These are phyloP conservation scores for Hyposoter dolosus DNA, from an alignment of 2,888 invertebrate species.

Conservation along the genomic window DNA sequence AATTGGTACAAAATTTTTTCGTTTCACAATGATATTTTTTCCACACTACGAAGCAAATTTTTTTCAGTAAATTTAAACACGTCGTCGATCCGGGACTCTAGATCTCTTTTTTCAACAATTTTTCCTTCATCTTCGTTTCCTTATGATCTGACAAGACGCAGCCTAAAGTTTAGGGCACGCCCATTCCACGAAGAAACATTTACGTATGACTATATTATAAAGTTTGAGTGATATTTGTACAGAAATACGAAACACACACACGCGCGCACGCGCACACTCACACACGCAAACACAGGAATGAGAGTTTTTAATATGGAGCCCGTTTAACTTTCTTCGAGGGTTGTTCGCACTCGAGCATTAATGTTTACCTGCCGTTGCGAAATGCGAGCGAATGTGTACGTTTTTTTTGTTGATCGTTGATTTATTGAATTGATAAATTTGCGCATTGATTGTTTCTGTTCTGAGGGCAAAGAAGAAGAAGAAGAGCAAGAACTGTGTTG, in stretches of 20 bases:
- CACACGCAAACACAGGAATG: background rate
- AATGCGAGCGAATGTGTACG: slow-evolving; percentile 70
- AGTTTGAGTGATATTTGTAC: slow-evolving; percentile 35
- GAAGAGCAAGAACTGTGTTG: slow-evolving; percentile 50
- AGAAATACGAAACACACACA: slow-evolving; percentile 12
- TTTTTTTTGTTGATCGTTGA: slow-evolving; percentile 74
- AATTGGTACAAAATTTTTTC: slow-evolving; percentile 24
- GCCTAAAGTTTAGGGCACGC: slow-evolving; percentile 70
- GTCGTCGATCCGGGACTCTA: slow-evolving; percentile 29
- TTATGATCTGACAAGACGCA: slow-evolving; percentile 70
- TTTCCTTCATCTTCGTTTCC: slow-evolving; percentile 56
- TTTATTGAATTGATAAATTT: slow-evolving; percentile 70
- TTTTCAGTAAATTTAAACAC: too few relatives aligned
- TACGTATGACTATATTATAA: slow-evolving; percentile 43
- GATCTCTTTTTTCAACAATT: slow-evolving; percentile 54
- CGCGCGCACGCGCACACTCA: background rate
- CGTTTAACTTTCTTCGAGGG: slow-evolving; percentile 51
- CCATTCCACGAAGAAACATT: slow-evolving; percentile 68
- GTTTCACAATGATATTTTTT: too few relatives aligned
- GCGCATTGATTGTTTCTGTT: slow-evolving; percentile 68
- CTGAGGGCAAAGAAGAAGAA: slow-evolving; percentile 25
- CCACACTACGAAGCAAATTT: too few relatives aligned
- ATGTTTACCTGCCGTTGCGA: slow-evolving; percentile 74
- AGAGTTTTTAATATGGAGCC: background rate
- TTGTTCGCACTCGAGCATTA: slow-evolving; percentile 69